These are phyloP conservation scores for Trichomycterus rosablanca DNA, from an alignment of 2,113 vertebrate species.

Conservation along the genomic window DNA sequence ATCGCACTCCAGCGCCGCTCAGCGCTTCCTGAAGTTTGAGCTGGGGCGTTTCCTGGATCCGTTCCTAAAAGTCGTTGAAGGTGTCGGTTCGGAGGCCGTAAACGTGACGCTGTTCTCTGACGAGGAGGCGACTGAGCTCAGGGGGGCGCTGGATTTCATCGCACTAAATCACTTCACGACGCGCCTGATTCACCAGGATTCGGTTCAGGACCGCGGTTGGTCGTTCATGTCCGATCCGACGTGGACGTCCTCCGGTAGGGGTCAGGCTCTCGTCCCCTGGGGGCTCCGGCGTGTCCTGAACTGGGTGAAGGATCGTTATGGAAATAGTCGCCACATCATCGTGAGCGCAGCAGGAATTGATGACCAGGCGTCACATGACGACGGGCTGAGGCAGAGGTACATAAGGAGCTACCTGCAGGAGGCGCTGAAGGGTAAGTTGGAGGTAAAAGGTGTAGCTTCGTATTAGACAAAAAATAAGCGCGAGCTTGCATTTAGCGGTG, in stretches of 20 bases:
- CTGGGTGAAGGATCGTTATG: slow-evolving; percentile 81
- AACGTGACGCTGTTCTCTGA: slow-evolving; percentile 72
- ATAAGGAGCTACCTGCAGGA: slow-evolving; percentile 80
- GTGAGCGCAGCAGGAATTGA: slow-evolving; percentile 86
- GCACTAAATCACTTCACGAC: slow-evolving; percentile 95
- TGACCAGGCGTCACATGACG: slow-evolving; percentile 73
- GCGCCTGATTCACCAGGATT: slow-evolving; percentile 66
- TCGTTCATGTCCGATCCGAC: slow-evolving; percentile 78
- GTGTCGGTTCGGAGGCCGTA: slow-evolving; percentile 16
- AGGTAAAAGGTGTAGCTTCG: not conserved
- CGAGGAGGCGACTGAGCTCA: slow-evolving; percentile 68
- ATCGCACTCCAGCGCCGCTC: slow-evolving; percentile 71
- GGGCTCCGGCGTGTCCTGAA: slow-evolving; percentile 77
- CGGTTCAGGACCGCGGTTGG: slow-evolving; percentile 56
- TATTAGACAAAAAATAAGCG: too few species aligned
- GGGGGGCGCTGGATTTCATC: slow-evolving; percentile 80
- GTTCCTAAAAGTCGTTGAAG: slow-evolving; percentile 61
- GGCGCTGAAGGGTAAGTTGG: slow-evolving; percentile 80
- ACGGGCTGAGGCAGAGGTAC: slow-evolving; percentile 79
- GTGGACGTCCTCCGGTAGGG: slow-evolving; percentile 69
- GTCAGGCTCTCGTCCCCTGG: slow-evolving; percentile 78
- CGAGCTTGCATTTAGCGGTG: too few species aligned
- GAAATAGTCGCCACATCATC: slow-evolving; percentile 70
- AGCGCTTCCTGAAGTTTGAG: slow-evolving; percentile 84
- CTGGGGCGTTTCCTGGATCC: slow-evolving; percentile 87